Conservation (phyloP, 2,113 vertebrate species). For the Hippocampus mohnikei region DNA sequence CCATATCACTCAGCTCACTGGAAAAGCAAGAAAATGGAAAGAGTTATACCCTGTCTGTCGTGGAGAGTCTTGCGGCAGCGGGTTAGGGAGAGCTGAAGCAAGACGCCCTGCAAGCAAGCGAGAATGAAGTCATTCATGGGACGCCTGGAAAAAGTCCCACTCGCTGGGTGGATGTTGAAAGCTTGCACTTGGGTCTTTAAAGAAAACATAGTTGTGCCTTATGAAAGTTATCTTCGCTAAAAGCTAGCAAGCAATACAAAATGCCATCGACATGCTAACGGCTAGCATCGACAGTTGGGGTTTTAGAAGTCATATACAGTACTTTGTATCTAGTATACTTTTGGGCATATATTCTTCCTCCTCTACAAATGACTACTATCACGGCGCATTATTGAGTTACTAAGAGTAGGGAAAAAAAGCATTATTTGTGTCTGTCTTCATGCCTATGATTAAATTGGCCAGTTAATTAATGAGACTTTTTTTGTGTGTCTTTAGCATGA, state of each 20-base stretch:
- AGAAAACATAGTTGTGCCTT: background rate
- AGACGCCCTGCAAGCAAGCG: slow-evolving; percentile 27
- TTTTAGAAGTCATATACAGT: too few relatives aligned
- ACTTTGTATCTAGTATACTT: too few relatives aligned
- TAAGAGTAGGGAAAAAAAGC: too few relatives aligned
- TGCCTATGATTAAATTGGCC: too few relatives aligned
- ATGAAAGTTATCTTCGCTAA: too few relatives aligned
- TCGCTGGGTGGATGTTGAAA: slow-evolving; percentile 51
- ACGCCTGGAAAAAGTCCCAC: slow-evolving; percentile 48
- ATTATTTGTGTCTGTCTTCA: too few relatives aligned
- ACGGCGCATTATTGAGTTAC: too few relatives aligned
- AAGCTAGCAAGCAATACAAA: too few relatives aligned
- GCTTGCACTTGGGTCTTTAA: background rate
- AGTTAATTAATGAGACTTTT: background rate
- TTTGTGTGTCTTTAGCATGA: background rate
- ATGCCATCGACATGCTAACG: too few relatives aligned
- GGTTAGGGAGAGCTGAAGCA: slow-evolving; percentile 37
- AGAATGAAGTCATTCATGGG: slow-evolving; percentile 70
- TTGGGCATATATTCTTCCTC: too few relatives aligned
- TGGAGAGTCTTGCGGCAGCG: slow-evolving; percentile 49
- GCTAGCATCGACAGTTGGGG: too few relatives aligned
- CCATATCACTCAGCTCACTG: background rate
- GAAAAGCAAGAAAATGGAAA: slow-evolving; percentile 55
- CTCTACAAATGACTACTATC: too few relatives aligned
- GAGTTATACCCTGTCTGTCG: slow-evolving; percentile 28